Conservation (phyloP, 2,113 vertebrate species). For the Lepus americanus region DNA sequence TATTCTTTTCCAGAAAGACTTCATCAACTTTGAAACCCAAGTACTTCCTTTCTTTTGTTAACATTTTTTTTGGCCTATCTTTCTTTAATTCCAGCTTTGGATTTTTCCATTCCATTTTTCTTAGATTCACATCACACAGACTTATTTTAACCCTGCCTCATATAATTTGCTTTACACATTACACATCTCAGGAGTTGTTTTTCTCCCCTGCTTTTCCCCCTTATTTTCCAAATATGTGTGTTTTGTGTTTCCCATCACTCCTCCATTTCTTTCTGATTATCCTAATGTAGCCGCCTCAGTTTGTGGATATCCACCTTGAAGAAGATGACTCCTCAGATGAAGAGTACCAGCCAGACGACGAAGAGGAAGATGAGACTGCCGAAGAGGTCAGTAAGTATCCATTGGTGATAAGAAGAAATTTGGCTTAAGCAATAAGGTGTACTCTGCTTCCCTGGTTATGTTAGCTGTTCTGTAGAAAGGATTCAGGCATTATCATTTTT, state of each 20-base stretch:
- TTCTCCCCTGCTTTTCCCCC: neutral
- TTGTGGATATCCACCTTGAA: slow-evolving; percentile 97
- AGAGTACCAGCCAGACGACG: slow-evolving; percentile 97
- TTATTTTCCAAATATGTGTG: neutral
- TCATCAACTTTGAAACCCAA: slow-evolving; percentile 44
- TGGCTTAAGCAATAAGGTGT: neutral
- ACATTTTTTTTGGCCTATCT: neutral
- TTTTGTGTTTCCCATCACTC: neutral
- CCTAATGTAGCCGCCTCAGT: slow-evolving; percentile 92
- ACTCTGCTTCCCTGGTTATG: neutral
- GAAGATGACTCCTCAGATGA: slow-evolving; percentile 98
- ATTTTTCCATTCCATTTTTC: neutral
- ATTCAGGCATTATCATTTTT: neutral
- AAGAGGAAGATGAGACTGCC: slow-evolving; percentile 96
- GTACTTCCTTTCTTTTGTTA: neutral
- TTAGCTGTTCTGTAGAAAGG: neutral
- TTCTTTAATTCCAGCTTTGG: neutral
- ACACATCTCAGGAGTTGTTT: neutral
- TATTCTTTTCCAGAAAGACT: slow-evolving; percentile 7
- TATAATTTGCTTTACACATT: neutral
- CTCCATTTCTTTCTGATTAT: slow-evolving; percentile 18
- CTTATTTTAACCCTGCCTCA: neutral
- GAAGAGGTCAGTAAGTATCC: slow-evolving; percentile 91
- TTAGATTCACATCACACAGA: neutral
- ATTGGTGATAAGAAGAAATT: no score